Conservation (phyloP, 1,140 invertebrate species). For the Caenorhabditis brenneri region DNA sequence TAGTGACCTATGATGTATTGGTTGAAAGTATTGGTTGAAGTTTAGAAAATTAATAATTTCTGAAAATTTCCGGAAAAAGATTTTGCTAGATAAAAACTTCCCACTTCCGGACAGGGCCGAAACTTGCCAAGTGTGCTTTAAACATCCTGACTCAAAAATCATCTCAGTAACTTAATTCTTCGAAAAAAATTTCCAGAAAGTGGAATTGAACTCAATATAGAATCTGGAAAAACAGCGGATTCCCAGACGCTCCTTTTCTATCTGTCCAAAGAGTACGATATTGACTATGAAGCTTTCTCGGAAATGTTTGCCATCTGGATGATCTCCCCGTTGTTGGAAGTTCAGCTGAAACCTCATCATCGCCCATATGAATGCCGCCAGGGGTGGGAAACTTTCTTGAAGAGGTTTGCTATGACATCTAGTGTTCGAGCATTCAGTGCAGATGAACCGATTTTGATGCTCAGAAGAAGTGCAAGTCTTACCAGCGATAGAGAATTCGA, state of each 20-base stretch:
- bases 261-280: background rate
- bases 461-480: slow-evolving; percentile 22
- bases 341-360: slow-evolving; percentile 26
- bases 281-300: background rate
- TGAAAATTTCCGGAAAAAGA: too few relatives aligned
- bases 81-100: too few relatives aligned
- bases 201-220: background rate
- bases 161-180: too few relatives aligned
- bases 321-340: slow-evolving; percentile 25
- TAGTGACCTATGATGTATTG: too few relatives aligned
- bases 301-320: slow-evolving; percentile 29
- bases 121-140: too few relatives aligned
- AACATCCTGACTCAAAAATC: too few relatives aligned
- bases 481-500: slow-evolving; percentile 3
- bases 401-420: background rate
- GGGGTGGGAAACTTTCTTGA: slow-evolving; percentile 2
- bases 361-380: slow-evolving; percentile 23
- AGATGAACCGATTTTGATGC: slow-evolving; percentile 25
- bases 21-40: too few relatives aligned
- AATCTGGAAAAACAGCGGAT: slow-evolving; percentile 4
- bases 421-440: background rate
- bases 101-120: too few relatives aligned
- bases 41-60: too few relatives aligned
- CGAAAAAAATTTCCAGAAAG: slow-evolving; percentile 23
- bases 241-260: background rate